Evolutionary conservation across 1,140 invertebrate genomes (phyloP).

Genomic region (Calosoma granatense): DNA sequence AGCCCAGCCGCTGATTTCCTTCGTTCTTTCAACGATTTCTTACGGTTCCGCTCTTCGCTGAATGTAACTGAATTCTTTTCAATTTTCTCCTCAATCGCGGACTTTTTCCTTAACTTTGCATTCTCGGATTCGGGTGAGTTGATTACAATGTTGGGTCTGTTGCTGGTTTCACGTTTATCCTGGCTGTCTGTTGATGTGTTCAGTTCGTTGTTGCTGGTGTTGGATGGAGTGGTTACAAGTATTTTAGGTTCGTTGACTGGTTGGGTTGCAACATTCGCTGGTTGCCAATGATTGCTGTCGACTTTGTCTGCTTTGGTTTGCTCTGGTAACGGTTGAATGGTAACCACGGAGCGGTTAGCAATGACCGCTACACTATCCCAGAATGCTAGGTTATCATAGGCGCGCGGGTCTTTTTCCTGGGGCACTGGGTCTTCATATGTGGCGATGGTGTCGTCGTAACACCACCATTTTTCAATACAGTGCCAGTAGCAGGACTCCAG

Average conservation of each 20-base stretch:
- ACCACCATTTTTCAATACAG: slow-evolving; percentile 30
- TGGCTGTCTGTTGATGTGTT: too few relatives aligned
- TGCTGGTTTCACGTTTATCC: neutral
- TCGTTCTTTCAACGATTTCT: slow-evolving; percentile 23
- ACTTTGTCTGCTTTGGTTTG: slow-evolving; percentile 1
- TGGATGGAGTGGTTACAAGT: neutral
- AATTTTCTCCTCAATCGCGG: neutral
- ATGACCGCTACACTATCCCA: slow-evolving; percentile 32
- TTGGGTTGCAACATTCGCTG: too few relatives aligned
- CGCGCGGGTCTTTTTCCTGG: slow-evolving; percentile 25
- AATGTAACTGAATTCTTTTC: neutral
- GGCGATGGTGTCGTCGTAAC: slow-evolving; percentile 30
- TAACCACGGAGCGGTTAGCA: slow-evolving; percentile 27
- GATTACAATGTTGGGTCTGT: neutral
- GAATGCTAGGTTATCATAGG: slow-evolving; percentile 30
- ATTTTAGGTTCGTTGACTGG: neutral
- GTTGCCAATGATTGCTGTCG: too few relatives aligned
- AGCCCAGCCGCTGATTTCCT: slow-evolving; percentile 24
- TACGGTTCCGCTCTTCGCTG: slow-evolving; percentile 7
- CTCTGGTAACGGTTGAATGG: slow-evolving; percentile 25
- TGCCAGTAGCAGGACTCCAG: slow-evolving; percentile 31
- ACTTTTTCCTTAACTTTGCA: neutral
- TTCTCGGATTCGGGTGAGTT: neutral
- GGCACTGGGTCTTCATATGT: slow-evolving; percentile 26
- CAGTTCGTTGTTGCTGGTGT: neutral